Base-by-base conservation (phyloP, 2,113 vertebrate genomes). In the Heliornis fulica region DNA sequence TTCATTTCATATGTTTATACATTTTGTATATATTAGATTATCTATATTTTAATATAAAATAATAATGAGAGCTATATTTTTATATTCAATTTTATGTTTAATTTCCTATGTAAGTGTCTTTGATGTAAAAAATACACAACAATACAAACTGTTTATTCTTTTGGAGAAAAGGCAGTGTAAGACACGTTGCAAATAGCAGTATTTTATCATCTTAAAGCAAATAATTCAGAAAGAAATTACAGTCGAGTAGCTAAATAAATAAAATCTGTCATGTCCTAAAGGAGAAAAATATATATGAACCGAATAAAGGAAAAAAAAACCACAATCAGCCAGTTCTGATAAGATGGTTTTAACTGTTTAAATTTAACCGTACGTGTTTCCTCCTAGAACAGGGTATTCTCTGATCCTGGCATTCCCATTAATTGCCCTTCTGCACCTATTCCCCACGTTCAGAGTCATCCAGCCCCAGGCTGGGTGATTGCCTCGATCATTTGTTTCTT, bases 401-500 rank as follows among this genome's bases (percentile, higher is more conserved):
- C 34, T 43, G 29, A 65, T 43, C 23, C 41, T 54, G 32, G 32
- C 23, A 72, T 56, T 80, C 63, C 34, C 15, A 38, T 41, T 66
- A 34, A 45, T 64, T 56, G 23, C 41, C 12, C 9, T 40, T 40
- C 70, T 63, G 12, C 8, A 10, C n/a, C 40, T 34, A 34, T 31
- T 72, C n/a, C 64, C 45, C n/a, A 40, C 0, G 6, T 38, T 87
- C 64, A 76, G 25, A 63, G 50, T 22, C 48, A 83, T 46, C 0
- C n/a, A n/a, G 2, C n/a, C 56, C 7, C n/a, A 77, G 22, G 66
- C 23, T 46, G 20, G 16, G 43, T 46, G 32, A 20, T 51, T 28
- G 36, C 1, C 1, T 48, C 41, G 29, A 3, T 50, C 0, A 0
- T 3, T 50, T 61, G 11, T 66, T 70, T 75, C 43, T 66, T 38